phyloP scores from a whole-genome alignment of 2,113 vertebrate species.

The Girardinichthys multiradiatus region DNA sequence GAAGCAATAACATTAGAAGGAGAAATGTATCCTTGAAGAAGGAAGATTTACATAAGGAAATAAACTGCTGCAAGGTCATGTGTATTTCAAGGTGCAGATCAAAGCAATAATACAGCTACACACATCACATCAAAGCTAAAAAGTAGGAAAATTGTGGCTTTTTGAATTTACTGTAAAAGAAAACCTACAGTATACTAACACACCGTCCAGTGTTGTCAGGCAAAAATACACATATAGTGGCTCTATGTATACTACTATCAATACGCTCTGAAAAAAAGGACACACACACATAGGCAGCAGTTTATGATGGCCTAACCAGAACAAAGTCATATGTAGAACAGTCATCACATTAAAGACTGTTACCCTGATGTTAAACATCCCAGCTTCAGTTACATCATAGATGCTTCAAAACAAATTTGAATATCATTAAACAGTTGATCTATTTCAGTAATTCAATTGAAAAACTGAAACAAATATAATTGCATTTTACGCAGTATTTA shows the following conservation, averaged over 20 bases:
- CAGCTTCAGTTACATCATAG: no score
- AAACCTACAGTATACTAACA: background rate
- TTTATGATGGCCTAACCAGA: background rate
- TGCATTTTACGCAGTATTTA: no score
- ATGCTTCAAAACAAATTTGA: background rate
- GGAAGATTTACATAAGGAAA: background rate
- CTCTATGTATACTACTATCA: no score
- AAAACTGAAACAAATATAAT: no score
- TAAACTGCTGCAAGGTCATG: background rate
- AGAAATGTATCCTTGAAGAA: constrained; percentile 5
- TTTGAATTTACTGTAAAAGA: background rate
- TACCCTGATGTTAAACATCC: no score
- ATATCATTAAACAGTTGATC: background rate
- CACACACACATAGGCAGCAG: background rate
- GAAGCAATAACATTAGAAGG: background rate
- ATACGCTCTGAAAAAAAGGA: no score
- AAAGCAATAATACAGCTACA: background rate
- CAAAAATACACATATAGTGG: background rate
- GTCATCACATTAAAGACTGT: no score
- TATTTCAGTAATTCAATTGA: no score
- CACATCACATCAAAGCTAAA: background rate
- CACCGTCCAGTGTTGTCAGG: background rate
- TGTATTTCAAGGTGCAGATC: background rate
- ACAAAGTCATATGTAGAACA: background rate
- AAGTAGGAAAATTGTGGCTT: background rate